These are phyloP conservation scores for Nesidiocoris tenuis DNA, from an alignment of 2,888 invertebrate genomes.

Conservation along the genomic window DNA sequence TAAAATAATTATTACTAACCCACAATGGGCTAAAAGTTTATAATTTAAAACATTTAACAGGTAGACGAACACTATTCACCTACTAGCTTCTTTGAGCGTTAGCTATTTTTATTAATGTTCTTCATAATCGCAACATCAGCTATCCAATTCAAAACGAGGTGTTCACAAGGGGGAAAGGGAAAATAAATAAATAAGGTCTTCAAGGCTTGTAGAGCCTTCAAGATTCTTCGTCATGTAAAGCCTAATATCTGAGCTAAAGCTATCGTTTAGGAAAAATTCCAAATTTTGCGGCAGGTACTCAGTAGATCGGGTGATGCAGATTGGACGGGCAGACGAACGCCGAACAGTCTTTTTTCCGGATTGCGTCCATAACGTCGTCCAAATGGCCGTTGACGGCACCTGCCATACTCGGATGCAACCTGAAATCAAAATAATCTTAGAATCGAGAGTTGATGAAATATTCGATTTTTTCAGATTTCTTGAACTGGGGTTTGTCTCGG, in stretches of 20 bases:
- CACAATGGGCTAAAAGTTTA: too few relatives aligned
- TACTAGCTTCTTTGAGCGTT: too few relatives aligned
- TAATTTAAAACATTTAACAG: not conserved
- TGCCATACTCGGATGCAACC: slow-evolving; percentile 64
- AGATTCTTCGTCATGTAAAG: slow-evolving; percentile 10
- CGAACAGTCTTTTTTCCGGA: slow-evolving; percentile 67
- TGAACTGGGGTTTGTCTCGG: too few relatives aligned
- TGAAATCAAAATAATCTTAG: slow-evolving; percentile 54
- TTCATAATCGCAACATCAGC: too few relatives aligned
- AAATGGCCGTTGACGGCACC: slow-evolving; percentile 66
- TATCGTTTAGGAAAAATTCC: not conserved
- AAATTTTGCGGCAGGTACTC: not conserved
- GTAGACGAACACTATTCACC: too few relatives aligned
- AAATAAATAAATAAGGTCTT: slow-evolving; percentile 13
- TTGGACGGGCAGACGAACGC: slow-evolving; percentile 61
- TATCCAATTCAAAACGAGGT: not conserved
- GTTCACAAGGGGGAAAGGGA: slow-evolving; percentile 7
- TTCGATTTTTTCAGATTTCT: too few relatives aligned
- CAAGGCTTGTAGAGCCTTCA: slow-evolving; percentile 17
- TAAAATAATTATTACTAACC: too few relatives aligned
- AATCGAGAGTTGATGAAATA: too few relatives aligned
- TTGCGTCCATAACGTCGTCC: slow-evolving; percentile 72
- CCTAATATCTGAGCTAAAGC: not conserved
- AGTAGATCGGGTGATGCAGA: not conserved
- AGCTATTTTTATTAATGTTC: too few relatives aligned